phyloP scores from a whole-genome alignment of 2,113 vertebrate species.

The Symphodus melops region DNA sequence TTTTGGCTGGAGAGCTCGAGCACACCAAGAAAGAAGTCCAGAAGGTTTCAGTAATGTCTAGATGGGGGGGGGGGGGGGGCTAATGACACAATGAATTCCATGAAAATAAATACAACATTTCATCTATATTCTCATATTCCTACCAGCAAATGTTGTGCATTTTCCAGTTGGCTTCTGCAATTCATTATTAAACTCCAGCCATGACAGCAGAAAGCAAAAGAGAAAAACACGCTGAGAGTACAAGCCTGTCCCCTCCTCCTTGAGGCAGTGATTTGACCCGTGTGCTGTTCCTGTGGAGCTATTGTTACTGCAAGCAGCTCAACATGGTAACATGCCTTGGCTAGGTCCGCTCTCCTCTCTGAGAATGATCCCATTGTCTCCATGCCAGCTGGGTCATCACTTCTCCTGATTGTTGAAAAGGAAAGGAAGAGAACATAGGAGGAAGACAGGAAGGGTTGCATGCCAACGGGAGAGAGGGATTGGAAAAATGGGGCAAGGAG shows the following conservation, averaged over 20 bases:
- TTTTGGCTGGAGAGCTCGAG: conserved; percentile 40
- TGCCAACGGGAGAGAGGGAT: conserved; percentile 40
- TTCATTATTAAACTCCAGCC: conserved; percentile 5
- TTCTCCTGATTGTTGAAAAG: conserved; percentile 40
- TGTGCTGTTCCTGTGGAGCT: conserved; percentile 17
- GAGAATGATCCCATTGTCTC: conserved; percentile 51
- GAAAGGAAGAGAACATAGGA: conserved; percentile 19
- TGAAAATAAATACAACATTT: neutral
- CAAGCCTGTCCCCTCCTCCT: conserved; percentile 13
- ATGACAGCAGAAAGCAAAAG: neutral
- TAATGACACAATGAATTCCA: neutral
- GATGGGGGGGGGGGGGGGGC: no score
- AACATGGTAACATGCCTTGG: conserved; percentile 42
- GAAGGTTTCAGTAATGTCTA: neutral
- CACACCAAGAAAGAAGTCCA: neutral
- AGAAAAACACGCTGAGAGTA: conserved; percentile 6
- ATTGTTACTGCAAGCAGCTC: conserved; percentile 38
- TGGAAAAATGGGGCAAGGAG: conserved; percentile 26
- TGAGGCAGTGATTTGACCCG: conserved; percentile 38
- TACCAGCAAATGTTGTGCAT: neutral
- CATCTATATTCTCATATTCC: neutral
- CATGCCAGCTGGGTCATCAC: conserved; percentile 59
- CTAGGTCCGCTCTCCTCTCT: conserved; percentile 21
- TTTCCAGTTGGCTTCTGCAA: neutral
- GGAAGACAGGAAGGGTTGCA: conserved; percentile 42